These are phyloP conservation scores for Pycnomerus fuliginosus DNA, from an alignment of 2,888 invertebrate genomes.

Conservation along the genomic window DNA sequence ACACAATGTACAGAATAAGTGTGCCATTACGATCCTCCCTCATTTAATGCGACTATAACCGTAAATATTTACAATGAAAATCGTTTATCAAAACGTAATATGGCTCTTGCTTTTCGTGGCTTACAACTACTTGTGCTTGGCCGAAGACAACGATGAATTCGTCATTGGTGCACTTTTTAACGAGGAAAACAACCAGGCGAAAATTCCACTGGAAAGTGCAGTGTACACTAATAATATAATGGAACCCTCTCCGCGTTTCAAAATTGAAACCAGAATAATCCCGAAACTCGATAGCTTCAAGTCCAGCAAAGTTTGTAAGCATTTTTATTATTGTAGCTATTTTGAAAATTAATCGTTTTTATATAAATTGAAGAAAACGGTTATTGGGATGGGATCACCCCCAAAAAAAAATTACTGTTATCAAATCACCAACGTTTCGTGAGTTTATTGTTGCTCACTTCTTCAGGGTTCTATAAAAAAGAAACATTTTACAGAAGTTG, in stretches of 20 bases:
- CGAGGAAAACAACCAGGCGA: constrained; percentile 57
- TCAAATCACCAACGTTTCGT: too few relatives aligned
- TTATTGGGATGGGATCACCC: too few relatives aligned
- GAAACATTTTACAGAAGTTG: too few relatives aligned
- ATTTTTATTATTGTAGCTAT: too few relatives aligned
- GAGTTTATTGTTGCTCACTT: too few relatives aligned
- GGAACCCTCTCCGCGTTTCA: constrained; percentile 21
- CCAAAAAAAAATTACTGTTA: too few relatives aligned
- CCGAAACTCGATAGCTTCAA: constrained; percentile 43
- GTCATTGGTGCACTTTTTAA: constrained; percentile 46
- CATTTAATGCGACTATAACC: not conserved
- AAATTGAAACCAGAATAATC: constrained; percentile 19
- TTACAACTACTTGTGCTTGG: constrained; percentile 37
- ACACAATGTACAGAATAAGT: not conserved
- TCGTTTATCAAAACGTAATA: constrained; percentile 37
- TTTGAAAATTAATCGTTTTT: too few relatives aligned
- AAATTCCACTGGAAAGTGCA: constrained; percentile 62
- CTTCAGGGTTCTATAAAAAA: too few relatives aligned
- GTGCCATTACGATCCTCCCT: not conserved
- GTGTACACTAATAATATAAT: constrained; percentile 53
- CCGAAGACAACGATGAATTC: constrained; percentile 19
- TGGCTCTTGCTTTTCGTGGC: constrained; percentile 26
- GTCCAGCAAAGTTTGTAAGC: constrained; percentile 45
- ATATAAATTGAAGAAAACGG: too few relatives aligned
- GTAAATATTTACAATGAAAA: constrained; percentile 40